Evolutionary conservation across 2,888 invertebrate species (phyloP).

Genomic region (Acanthosepion lycidas): DNA sequence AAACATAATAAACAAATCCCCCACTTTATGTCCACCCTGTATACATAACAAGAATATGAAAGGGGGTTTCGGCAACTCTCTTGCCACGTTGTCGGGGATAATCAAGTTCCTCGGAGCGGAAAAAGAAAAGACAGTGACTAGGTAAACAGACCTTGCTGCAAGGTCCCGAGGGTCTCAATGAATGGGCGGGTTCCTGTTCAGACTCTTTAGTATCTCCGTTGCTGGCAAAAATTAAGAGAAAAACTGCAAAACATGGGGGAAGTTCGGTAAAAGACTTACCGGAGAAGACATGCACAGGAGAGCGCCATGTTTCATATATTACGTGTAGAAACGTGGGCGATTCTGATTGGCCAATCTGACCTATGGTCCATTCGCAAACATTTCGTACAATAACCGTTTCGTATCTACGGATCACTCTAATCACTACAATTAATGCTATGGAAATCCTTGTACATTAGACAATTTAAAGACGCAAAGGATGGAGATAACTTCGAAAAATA

Average conservation of each 20-base stretch:
- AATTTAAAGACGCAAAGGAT: too few relatives aligned
- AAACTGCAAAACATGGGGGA: neutral
- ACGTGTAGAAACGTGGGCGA: constrained; percentile 23
- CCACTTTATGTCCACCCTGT: neutral
- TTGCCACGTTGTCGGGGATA: constrained; percentile 39
- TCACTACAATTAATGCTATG: neutral
- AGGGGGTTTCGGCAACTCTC: neutral
- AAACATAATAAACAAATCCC: neutral
- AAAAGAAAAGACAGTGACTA: neutral
- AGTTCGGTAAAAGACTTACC: constrained; percentile 38
- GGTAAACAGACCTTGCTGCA: neutral
- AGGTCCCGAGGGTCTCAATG: neutral
- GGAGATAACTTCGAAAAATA: too few relatives aligned
- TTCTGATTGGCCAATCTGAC: constrained; percentile 40
- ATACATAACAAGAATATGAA: too few relatives aligned
- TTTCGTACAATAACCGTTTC: neutral
- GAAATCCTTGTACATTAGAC: neutral
- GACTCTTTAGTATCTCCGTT: neutral
- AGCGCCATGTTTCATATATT: constrained; percentile 47
- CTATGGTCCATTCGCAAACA: neutral
- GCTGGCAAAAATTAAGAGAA: neutral
- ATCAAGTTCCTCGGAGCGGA: neutral
- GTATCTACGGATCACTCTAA: neutral
- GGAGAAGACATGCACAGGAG: constrained; percentile 43
- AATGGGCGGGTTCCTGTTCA: neutral